These are phyloP conservation scores for Chaetops frenatus DNA, from an alignment of 2,113 vertebrate species.

Conservation along the genomic window DNA sequence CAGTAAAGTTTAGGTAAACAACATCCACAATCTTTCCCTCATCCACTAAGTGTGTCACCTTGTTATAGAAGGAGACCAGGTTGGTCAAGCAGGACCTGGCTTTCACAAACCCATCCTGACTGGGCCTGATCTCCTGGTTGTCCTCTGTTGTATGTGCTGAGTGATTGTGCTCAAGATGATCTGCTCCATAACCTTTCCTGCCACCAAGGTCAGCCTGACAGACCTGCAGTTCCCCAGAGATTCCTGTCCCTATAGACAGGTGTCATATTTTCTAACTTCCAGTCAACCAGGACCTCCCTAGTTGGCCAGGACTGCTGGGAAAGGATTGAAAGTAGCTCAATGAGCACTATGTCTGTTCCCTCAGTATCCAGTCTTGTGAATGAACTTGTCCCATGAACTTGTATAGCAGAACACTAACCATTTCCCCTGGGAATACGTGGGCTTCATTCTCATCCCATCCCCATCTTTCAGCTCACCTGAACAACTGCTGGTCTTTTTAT, in stretches of 20 bases:
- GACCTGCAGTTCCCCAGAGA: background rate
- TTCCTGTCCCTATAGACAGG: background rate
- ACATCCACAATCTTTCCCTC: background rate
- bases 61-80: background rate
- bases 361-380: background rate
- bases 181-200: background rate
- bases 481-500: background rate
- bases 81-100: background rate
- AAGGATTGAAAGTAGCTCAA: accelerated
- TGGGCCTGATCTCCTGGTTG: background rate
- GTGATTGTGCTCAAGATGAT: background rate
- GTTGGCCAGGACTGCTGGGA: background rate
- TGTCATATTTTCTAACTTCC: background rate
- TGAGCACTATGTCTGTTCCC: background rate
- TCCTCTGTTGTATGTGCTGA: background rate
- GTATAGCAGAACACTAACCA: background rate
- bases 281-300: background rate
- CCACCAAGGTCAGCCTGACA: background rate
- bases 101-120: background rate
- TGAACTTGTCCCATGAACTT: background rate
- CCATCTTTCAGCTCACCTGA: background rate
- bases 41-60: background rate
- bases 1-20: background rate
- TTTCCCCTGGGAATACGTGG: background rate
- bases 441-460: background rate